Evolutionary conservation across 2,113 vertebrate species (phyloP), one percentile per base, ranked within the genome.

Genomic region (Daphoenositta chrysoptera): DNA sequence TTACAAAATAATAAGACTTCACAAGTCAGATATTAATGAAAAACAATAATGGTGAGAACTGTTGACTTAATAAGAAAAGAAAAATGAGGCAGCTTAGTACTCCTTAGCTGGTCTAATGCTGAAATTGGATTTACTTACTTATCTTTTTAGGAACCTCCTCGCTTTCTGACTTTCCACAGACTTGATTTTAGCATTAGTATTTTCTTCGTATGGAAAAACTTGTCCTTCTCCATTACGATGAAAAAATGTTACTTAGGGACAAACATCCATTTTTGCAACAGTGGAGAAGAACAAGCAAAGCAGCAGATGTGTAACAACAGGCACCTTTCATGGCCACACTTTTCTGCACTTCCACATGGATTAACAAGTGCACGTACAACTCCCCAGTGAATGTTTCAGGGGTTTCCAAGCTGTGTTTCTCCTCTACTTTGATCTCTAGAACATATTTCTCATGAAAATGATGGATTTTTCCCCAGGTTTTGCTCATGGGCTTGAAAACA

Each of bases 11-110:
- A 89, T 85, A 65, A 75, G 45, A 56, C 39, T 73, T 35, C 39
- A 63, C 9, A 2, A 94, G 66, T 69, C 78, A 84, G 60, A 57
- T 89, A 89, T 80, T 96, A 92, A 95, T 77, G 78, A 76, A 93
- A 92, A 94, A 64, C 39, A 93, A 73, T 81, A 69, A 53, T 37
- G 24, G 17, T 7, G 10, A 94, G 61, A 94, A 87, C 28, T 87
- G 40, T 48, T 90, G 73, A 78, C 57, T 87, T 81, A 93, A 61
- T 75, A 93, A 89, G 56, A 94, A 87, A 69, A 80, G 33, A 44
- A 71, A 71, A 89, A 87, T 57, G 54, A 93, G 33, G 50, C 63
- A 68, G 37, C 65, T 91, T 89, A 61, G 33, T 58, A 70, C 24
- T 89, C 22, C 45, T 66, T 57, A 93, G 50, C 47, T 80, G 9